Conservation (phyloP, 2,888 invertebrate species). For the Polietes domitor region DNA sequence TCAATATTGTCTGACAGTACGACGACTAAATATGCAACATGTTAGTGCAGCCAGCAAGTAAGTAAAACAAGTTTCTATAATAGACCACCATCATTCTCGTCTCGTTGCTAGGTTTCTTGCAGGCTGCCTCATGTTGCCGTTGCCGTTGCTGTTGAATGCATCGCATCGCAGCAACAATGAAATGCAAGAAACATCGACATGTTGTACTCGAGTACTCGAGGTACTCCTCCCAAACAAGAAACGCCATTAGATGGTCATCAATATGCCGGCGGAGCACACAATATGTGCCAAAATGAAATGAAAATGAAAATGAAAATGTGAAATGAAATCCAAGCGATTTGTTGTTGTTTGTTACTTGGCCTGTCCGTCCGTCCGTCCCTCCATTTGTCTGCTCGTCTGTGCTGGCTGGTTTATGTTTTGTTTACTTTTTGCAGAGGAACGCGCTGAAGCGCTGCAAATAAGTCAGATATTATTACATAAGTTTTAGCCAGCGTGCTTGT, state of each 20-base stretch:
- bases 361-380: neutral
- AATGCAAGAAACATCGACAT: constrained; percentile 39
- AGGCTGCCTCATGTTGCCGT: constrained; percentile 20
- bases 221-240: constrained; percentile 67
- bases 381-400: neutral
- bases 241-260: constrained; percentile 66
- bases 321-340: constrained; percentile 53
- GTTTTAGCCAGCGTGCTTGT: constrained; percentile 31
- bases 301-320: constrained; percentile 65
- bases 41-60: constrained; percentile 1
- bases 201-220: constrained; percentile 30
- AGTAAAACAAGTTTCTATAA: constrained; percentile 64
- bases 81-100: constrained; percentile 63
- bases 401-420: neutral
- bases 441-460: constrained; percentile 77
- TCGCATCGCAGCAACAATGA: too few species aligned
- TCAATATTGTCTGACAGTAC: constrained; percentile 41
- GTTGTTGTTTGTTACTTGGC: neutral
- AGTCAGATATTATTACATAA: constrained; percentile 70
- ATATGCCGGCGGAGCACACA: constrained; percentile 48
- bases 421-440: constrained; percentile 51
- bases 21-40: constrained; percentile 25
- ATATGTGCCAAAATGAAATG: constrained; percentile 65
- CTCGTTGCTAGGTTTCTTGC: neutral
- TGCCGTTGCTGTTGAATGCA: constrained; percentile 22